A percentile compares a stretch with the other conserved stretches of the same genome.
phyloP scores from a whole-genome alignment of 1,140 invertebrate species.

The Cyclargus thomasi region DNA sequence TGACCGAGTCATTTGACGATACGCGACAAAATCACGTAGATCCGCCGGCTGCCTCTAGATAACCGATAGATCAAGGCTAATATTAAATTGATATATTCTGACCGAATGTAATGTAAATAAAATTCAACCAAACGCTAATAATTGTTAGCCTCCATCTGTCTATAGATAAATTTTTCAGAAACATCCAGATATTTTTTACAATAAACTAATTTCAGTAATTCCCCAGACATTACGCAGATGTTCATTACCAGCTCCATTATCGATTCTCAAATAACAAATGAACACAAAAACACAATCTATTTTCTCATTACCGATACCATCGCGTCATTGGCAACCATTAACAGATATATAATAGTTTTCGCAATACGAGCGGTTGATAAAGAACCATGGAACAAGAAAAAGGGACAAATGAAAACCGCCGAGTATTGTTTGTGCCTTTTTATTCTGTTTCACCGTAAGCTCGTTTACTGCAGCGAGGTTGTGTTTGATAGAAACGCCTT shows the following conservation, averaged over 20 bases:
- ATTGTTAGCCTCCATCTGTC: no score
- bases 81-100: no score
- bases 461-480: conserved; percentile 19
- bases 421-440: conserved; percentile 16
- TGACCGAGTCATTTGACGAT: no score
- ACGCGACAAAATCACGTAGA: no score
- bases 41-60: no score
- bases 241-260: conserved; percentile 12
- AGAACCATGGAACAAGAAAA: conserved; percentile 23
- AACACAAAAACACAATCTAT: conserved; percentile 15
- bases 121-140: no score
- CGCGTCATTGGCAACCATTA: conserved; percentile 13
- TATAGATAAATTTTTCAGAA: no score
- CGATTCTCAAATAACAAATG: conserved; percentile 7
- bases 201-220: neutral
- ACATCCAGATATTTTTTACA: neutral
- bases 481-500: conserved; percentile 21
- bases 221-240: neutral
- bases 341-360: conserved; percentile 15
- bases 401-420: conserved; percentile 24
- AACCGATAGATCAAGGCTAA: no score
- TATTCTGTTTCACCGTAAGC: conserved; percentile 19
- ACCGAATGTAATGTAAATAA: no score
- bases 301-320: conserved; percentile 13
- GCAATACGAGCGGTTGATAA: conserved; percentile 21